Evolutionary conservation across 2,797 vertebrate genomes (phyloP).

Genomic region (Eulemur mongoz): DNA sequence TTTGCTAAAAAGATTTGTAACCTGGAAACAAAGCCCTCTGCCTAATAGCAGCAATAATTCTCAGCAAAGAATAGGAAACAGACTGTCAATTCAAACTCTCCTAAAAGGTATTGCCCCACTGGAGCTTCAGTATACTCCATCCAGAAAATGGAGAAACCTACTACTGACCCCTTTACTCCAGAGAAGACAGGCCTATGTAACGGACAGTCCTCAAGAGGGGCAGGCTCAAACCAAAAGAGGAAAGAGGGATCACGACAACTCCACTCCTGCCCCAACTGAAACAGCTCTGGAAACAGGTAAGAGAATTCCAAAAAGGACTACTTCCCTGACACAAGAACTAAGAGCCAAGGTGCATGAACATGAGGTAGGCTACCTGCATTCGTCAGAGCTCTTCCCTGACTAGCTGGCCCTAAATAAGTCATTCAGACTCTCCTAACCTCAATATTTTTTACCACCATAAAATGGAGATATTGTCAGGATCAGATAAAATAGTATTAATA

Average conservation of each 20-base stretch:
- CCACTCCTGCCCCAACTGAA: background rate
- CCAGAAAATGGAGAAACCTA: slow-evolving; percentile 28
- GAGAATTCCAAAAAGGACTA: background rate
- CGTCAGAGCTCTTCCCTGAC: background rate
- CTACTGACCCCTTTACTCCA: background rate
- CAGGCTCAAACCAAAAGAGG: background rate
- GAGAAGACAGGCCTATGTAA: background rate
- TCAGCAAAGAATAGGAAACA: slow-evolving; percentile 48
- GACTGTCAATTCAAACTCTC: slow-evolving; percentile 24
- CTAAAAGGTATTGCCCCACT: background rate
- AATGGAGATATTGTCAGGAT: background rate
- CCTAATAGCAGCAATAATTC: slow-evolving; percentile 55
- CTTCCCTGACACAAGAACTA: background rate
- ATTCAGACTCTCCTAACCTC: background rate
- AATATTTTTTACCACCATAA: background rate
- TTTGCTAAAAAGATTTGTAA: slow-evolving; percentile 74
- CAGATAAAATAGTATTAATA: background rate
- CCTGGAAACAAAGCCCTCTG: slow-evolving; percentile 67
- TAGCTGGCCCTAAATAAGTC: background rate
- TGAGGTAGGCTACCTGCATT: background rate
- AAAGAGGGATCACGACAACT: background rate
- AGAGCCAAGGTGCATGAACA: background rate
- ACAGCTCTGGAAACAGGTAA: slow-evolving; percentile 5
- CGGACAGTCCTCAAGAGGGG: background rate
- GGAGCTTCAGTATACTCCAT: background rate